Base-by-base conservation (phyloP, 2,888 invertebrate species). In the Pocota personata region DNA sequence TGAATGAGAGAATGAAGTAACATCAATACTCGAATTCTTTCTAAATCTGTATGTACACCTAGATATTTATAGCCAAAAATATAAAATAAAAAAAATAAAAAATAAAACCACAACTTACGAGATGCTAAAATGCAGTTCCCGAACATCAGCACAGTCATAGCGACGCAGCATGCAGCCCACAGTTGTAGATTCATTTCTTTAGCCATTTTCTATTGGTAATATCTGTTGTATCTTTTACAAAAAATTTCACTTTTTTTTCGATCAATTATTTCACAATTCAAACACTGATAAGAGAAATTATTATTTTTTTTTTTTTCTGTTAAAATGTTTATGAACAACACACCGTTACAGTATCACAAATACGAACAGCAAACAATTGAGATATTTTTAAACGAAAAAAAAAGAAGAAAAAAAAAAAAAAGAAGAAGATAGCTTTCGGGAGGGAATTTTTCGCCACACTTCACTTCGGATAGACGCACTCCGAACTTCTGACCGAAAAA, bases 81-180 rank as follows among this genome's bases (percentile, higher is more conserved):
- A 40, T 1, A 7, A 43, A 7, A 52, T 21, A 2, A 14, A 35
- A 8, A 21, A 19, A 73, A 19, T 40, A 30, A 21, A 30, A 2
- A 66, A 32, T 3, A 21, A 69, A 24, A 24, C 24, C 2, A 24
- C 24, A 35, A 55, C 84, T 86, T 76, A 86, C 84, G 80, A 66
- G 46, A 48, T 86, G 84, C 84, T 66, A 80, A 60, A 60, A 80
- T 76, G 71, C 80, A 80, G 32, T 35, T 71, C 14, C 50, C 75
- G n/a, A 80, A 76, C 71, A 80, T 76, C 52, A 86, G 32, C 21
- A 86, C 21, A 55, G 21, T 62, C 8, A 52, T 57, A 37, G 71
- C 76, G 43, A 67, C n/a, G 8, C 67, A 75, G 75, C 75, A 48
- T 40, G 30, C 32, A 30, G 43, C 7, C 43, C 35, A 46, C 8